phyloP scores from a whole-genome alignment of 2,113 vertebrate genomes.

The Puma concolor region DNA sequence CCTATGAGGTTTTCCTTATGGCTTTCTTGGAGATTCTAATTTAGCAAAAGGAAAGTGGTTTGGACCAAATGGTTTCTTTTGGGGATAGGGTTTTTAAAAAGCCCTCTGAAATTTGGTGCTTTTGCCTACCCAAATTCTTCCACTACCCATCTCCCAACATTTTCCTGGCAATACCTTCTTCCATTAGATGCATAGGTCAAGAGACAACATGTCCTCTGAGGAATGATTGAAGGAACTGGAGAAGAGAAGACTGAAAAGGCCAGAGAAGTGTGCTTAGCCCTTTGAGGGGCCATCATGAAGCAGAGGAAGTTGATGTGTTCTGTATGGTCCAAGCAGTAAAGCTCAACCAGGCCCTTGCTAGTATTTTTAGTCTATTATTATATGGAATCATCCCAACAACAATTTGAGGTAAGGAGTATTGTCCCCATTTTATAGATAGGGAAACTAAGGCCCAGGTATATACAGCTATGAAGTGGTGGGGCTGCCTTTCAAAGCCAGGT shows the following conservation, averaged over 20 bases:
- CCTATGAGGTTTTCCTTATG: constrained; percentile 39
- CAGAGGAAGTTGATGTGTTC: not conserved
- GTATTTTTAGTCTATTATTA: constrained; percentile 7
- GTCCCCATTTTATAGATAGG: not conserved
- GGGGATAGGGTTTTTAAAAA: constrained; percentile 40
- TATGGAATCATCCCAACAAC: not conserved
- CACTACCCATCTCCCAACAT: not conserved
- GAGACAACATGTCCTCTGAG: not conserved
- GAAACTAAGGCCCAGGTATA: not conserved
- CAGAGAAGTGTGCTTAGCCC: not conserved
- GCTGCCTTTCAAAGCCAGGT: constrained; percentile 7
- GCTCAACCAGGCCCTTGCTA: not conserved
- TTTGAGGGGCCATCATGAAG: not conserved
- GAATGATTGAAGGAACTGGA: not conserved
- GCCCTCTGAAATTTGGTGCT: not conserved
- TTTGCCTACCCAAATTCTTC: constrained; percentile 1
- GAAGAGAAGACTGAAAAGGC: not conserved
- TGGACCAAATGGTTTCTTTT: constrained; percentile 43
- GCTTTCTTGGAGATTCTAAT: constrained; percentile 63
- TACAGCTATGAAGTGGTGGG: not conserved
- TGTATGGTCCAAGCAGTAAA: not conserved
- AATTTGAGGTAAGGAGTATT: not conserved
- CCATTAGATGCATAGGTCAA: not conserved
- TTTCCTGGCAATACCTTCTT: not conserved
- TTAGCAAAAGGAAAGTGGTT: constrained; percentile 67